phyloP scores from a whole-genome alignment of 2,113 vertebrate species.

The Desmodus rotundus region DNA sequence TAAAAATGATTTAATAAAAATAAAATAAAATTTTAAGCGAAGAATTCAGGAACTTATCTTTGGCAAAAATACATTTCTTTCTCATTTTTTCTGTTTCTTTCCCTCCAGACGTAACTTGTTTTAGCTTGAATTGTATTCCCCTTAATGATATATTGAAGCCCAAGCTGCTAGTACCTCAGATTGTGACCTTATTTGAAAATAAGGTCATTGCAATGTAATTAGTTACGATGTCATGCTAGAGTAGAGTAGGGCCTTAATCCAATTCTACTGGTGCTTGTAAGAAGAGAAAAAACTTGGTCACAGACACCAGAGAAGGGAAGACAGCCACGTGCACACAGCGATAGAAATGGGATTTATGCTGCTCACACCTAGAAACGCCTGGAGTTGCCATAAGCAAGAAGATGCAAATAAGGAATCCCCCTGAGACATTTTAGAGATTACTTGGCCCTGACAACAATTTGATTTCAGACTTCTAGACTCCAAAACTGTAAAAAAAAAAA shows the following conservation, averaged over 20 bases:
- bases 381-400: not conserved
- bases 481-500: not conserved
- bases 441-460: not conserved
- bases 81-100: not conserved
- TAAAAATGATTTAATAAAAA: too few species aligned
- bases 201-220: not conserved
- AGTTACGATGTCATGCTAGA: not conserved
- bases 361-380: not conserved
- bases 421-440: not conserved
- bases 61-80: not conserved
- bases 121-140: not conserved
- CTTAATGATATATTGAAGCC: not conserved
- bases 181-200: not conserved
- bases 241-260: not conserved
- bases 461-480: not conserved
- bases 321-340: not conserved
- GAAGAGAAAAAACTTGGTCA: not conserved
- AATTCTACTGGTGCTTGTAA: not conserved
- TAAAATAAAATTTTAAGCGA: too few species aligned
- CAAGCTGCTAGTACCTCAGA: not conserved
- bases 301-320: not conserved
- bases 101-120: not conserved
- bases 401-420: not conserved
- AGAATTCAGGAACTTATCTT: not conserved
- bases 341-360: not conserved